Base-by-base conservation (phyloP, 2,888 invertebrate species). In the Catocala sponsa region DNA sequence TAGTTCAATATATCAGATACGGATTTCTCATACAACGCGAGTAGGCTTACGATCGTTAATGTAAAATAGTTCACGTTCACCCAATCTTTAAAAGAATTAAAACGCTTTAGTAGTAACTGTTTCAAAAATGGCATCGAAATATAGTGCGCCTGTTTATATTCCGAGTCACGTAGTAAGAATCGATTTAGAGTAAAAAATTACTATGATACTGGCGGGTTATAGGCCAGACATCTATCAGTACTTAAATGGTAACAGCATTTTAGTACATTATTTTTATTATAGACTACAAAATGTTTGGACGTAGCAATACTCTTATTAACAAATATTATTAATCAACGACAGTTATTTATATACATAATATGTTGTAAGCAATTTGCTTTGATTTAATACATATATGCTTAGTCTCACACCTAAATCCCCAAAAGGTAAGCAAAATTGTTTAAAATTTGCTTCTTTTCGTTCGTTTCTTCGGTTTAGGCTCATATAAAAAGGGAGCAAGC, bases 131-230 rank as follows among this genome's bases (percentile, higher is more conserved):
- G 11, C 11, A 38, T 7, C 25, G 55, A 59, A 57, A 62, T 64
- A 48, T 54, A 63, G 49, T 52, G 47, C 5, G n/a, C 11, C 54
- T 55, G 41, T 46, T 77, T 71, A 38, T 59, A 42, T 63, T 74
- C 55, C 74, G 12, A 49, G 51, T 35, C 74, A 75, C 74, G 74
- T 75, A 65, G 47, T 41, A 38, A 47, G 56, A 48, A 64, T 55
- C 68, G 74, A 71, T 66, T 74, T 65, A 56, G 74, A 74, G 63
- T 68, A 70, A 74, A 74, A 74, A 77, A 74, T 77, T 46, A 68
- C 65, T 51, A 56, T 58, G 65, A 64, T 63, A 67, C 53, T 43
- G 41, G 63, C 55, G 59, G 71, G 63, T 60, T 55, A 65, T 60
- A 54, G 47, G 63, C n/a, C 54, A 25, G 43, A 62, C 54, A 75